These are phyloP conservation scores for Aplochiton taeniatus DNA, from an alignment of 2,797 vertebrate genomes.

Conservation along the genomic window DNA sequence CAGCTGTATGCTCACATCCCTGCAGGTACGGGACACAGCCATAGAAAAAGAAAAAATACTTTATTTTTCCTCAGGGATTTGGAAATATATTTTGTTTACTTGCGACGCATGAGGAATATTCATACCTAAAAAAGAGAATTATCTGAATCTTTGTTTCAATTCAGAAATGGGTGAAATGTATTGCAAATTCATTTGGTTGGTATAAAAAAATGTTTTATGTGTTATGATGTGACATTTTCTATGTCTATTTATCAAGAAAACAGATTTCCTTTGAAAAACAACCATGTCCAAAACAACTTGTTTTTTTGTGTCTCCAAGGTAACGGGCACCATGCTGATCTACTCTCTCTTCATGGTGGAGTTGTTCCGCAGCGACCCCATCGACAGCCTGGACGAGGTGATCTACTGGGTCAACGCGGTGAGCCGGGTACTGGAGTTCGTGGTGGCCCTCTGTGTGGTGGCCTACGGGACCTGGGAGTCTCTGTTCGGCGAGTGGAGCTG, in stretches of 20 bases:
- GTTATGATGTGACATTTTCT: no score
- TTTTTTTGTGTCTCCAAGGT: constrained; percentile 64
- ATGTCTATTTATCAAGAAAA: not conserved
- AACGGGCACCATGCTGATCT: constrained; percentile 84
- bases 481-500: constrained; percentile 89
- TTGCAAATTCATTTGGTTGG: no score
- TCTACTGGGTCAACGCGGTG: constrained; percentile 84
- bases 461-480: constrained; percentile 85
- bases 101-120: no score
- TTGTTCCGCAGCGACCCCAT: constrained; percentile 74
- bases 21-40: constrained; percentile 74
- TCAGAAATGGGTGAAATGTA: no score
- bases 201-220: no score
- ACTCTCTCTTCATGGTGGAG: constrained; percentile 85
- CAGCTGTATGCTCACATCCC: constrained; percentile 87
- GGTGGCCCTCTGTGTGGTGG: constrained; percentile 87
- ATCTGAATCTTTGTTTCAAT: no score
- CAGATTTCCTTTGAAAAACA: not conserved
- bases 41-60: not conserved
- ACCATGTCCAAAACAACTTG: not conserved
- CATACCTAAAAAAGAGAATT: no score
- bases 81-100: no score
- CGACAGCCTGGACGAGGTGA: constrained; percentile 84
- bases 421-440: constrained; percentile 87
- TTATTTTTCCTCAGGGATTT: not conserved